Conservation (phyloP, 1,140 invertebrate genomes). For the Tetramorium parvispinum region DNA sequence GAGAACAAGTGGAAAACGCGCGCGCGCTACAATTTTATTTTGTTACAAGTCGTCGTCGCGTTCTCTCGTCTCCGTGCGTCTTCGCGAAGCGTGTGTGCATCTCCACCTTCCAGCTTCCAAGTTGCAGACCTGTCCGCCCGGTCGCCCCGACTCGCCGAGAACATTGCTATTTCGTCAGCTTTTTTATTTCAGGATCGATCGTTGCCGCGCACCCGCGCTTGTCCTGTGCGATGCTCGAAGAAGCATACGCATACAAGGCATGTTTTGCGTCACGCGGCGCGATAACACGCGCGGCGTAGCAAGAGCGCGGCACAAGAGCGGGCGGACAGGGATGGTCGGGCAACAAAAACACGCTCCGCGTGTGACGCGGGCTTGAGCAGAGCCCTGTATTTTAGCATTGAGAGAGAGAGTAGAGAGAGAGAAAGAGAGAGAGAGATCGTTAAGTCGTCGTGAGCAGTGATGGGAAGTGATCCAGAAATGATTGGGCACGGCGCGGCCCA, state of each 20-base stretch:
- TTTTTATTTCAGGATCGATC: not conserved
- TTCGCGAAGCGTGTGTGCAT: not conserved
- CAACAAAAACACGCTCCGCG: slow-evolving; percentile 30
- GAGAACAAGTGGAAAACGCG: slow-evolving; percentile 42
- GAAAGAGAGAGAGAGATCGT: not conserved
- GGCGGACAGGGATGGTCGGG: not conserved
- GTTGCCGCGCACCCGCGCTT: not conserved
- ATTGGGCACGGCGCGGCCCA: slow-evolving; percentile 20
- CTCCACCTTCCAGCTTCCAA: not conserved
- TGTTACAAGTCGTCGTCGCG: slow-evolving; percentile 72
- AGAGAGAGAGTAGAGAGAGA: no score
- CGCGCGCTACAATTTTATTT: slow-evolving; percentile 75
- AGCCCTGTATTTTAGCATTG: slow-evolving; percentile 24
- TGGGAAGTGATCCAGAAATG: slow-evolving; percentile 44
- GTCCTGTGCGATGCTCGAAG: slow-evolving; percentile 2
- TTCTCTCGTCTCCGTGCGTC: slow-evolving; percentile 55
- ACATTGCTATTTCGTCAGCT: not conserved
- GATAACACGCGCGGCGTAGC: slow-evolving; percentile 28
- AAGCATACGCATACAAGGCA: not conserved
- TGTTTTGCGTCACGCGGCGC: slow-evolving; percentile 36
- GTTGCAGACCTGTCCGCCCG: no score
- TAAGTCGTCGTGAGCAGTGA: slow-evolving; percentile 39
- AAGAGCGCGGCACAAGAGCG: slow-evolving; percentile 13
- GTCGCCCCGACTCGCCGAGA: no score
- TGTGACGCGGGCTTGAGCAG: not conserved